Base-by-base conservation (phyloP, 2,888 invertebrate genomes). In the Aromia moschata region DNA sequence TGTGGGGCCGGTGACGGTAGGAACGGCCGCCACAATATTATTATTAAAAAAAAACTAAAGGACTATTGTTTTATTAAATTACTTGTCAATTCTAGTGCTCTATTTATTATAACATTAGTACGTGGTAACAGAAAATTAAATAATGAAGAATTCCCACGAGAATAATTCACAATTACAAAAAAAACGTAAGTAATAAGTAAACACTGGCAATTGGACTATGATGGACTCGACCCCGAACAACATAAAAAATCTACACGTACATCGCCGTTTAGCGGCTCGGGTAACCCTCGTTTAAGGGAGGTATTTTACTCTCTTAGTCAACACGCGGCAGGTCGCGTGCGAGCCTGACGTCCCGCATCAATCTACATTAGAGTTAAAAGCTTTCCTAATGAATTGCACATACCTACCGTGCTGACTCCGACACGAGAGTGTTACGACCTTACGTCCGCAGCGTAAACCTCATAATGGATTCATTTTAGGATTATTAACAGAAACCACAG, bases 311-410 rank as follows among this genome's bases (percentile, higher is more conserved):
- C 53, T 56, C 38, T 47, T 56, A 30, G 38, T 36, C 25, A 38
- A 62, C 64, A 60, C 64, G 65, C 56, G 64, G 15, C 38, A 25
- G 53, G 68, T 70, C 68, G 67, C 70, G 70, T 70, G 70, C 58
- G 31, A 44, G 73, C 75, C 71, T 65, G 75, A 74, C 77, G 71
- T 74, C 68, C 72, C 71, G 68, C 79, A 80, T 80, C 80, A 80
- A 80, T 80, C 79, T 79, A 78, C 75, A 80, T 80, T 80, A 80
- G 72, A 71, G 78, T 75, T 80, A 80, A 80, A 80, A 80, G 80
- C 74, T 79, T 80, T 76, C 68, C 73, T 79, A 80, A 80, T 80
- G 78, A 80, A 80, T 79, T 80, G 78, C 77, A 70, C 73, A 73
- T 66, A 67, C 52, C 37, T 52, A 41, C 41, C 31, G 41, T 52